Evolutionary conservation across 2,888 invertebrate genomes (phyloP), one percentile per base, ranked within the genome.

Genomic region (Tachina lurida): DNA sequence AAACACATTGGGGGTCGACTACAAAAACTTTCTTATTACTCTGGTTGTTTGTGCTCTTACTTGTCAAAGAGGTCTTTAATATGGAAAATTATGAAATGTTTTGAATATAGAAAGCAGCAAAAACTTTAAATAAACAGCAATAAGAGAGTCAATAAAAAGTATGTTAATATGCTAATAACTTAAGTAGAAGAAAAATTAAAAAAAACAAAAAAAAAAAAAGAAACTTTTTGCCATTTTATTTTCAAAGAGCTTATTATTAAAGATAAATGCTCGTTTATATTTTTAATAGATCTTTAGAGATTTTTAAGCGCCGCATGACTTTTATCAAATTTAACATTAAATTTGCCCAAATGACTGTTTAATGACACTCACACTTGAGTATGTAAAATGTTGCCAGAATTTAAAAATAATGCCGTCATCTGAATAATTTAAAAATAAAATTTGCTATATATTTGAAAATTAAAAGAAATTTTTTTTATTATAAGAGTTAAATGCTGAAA

Each of bases 141-240:
- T 41, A 65, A 60, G 31, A 19, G 47, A 84, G 67, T 60, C 39
- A 73, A 78, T 74, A 77, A 78, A 65, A 84, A 68, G 75, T 41
- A 78, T 63, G 58, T 73, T 83, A 77, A 79, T 75, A 79, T 80
- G 70, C 70, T 79, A 71, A 79, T 76, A 80, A 75, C 63, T 63
- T 43, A 62, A 68, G 47, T 56, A 67, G 47, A 49, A 41, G 43
- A 56, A 41, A 19, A 13, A 12, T 12, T 1, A 43, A 43, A 39
- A 45, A 19, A 62, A 41, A n/a, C n/a, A n/a, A n/a, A 8, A 47
- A 31, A 65, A 47, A 47, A 56, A 47, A 39, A 31, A 0, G 49
- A 73, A 79, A 62, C 43, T 52, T 70, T 70, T 47, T n/a, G 45
- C n/a, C 2, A 41, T 41, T 10, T 10, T 43, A 45, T 45, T 76